Base-by-base conservation (phyloP, 2,888 invertebrate species). In the Mythimna ferrago region DNA sequence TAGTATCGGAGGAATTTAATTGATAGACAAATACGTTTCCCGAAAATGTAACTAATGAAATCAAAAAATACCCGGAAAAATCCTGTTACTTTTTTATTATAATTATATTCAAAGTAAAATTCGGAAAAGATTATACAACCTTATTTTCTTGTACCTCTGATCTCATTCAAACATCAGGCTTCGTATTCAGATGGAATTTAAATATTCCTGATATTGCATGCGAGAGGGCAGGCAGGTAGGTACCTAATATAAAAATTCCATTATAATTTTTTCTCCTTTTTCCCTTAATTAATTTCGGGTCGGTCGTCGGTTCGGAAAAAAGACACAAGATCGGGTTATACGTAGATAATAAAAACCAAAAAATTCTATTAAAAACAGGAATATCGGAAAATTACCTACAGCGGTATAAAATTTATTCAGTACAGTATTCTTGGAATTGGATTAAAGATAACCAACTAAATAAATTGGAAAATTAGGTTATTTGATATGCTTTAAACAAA, bases 281-380 rank as follows among this genome's bases (percentile, higher is more conserved):
- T 53, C 16, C n/a, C 26, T 54, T 53, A 73, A 77, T 71, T 73
- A 71, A 71, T 68, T 71, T 81, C 16, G 68, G 71, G 68, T 71
- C 71, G 53, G 71, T 41, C 66, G 53, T 53, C 41, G 53, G 61
- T 66, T 67, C 21, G 35, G 21, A 38, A 71, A 66, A 71, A 63
- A 38, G 21, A 66, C 41, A 53, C 19, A 53, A 32, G 62, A 21
- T 44, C 48, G 54, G 70, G 71, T 72, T 80, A 68, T 62, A 60
- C 77, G 58, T 66, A 73, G 48, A 81, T 82, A 61, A 73, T 56
- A 77, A 58, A 58, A 41, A 70, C 16, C 48, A 72, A 71, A 54
- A 32, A 58, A 41, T 5, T 68, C 10, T 63, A 61, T 64, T 62
- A 61, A 32, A 64, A 54, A 71, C n/a, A 56, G 19, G 58, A 71